These are phyloP conservation scores for Etheostoma spectabile DNA, from an alignment of 2,113 vertebrate genomes.

Conservation along the genomic window DNA sequence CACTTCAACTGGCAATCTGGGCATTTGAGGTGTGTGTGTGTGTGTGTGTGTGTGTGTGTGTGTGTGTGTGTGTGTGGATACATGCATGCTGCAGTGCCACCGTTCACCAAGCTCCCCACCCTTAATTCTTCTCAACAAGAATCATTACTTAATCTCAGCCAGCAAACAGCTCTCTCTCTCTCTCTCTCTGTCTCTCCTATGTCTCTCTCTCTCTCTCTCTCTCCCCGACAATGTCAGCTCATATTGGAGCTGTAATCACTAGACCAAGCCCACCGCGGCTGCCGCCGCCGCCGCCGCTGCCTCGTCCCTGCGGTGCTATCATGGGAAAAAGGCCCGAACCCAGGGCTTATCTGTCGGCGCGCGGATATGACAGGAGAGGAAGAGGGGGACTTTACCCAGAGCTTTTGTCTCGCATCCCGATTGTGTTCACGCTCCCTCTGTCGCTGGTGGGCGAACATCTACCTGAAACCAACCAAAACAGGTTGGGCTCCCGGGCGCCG, in stretches of 20 bases:
- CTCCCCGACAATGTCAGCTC: constrained; percentile 48
- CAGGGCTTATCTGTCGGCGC: constrained; percentile 65
- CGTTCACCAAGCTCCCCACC: background rate
- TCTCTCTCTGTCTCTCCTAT: too few species aligned
- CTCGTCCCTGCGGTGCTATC: constrained; percentile 54
- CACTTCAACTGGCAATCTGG: constrained; percentile 71
- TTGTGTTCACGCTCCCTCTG: constrained; percentile 58
- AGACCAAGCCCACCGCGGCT: constrained; percentile 48
- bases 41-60: too few species aligned
- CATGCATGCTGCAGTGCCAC: constrained; percentile 3
- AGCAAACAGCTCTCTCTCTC: constrained; percentile 44
- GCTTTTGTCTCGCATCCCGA: constrained; percentile 64
- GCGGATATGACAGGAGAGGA: constrained; percentile 65
- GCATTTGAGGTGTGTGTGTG: constrained; percentile 52
- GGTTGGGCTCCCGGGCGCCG: constrained; percentile 32
- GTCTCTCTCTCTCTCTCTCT: too few species aligned
- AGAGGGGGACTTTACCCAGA: constrained; percentile 49
- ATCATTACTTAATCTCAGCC: constrained; percentile 73
- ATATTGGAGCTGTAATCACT: constrained; percentile 63
- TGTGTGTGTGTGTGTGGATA: too few species aligned
- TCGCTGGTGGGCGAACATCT: constrained; percentile 32
- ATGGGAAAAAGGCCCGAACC: constrained; percentile 60
- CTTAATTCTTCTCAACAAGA: constrained; percentile 68
- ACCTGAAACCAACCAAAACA: constrained; percentile 73
- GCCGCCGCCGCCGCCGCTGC: constrained; percentile 31